Evolutionary conservation across 2,888 invertebrate species (phyloP).

Genomic region (Philaethria dido): DNA sequence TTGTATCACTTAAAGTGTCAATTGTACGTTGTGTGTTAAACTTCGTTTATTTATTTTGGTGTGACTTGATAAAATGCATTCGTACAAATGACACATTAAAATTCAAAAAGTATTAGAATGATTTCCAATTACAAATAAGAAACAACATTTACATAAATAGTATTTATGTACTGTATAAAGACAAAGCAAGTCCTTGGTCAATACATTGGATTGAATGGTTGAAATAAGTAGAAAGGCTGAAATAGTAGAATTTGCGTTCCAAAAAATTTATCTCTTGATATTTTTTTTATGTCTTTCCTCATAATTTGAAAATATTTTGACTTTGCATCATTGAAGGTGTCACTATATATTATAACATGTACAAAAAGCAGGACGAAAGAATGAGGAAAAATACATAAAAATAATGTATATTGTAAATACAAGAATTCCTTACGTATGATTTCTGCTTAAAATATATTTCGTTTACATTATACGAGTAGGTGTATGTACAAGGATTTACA

Average conservation of each 20-base stretch:
- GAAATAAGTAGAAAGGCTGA: background rate
- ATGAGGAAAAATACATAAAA: slow-evolving; percentile 37
- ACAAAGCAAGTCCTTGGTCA: slow-evolving; percentile 25
- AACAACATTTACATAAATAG: too few relatives aligned
- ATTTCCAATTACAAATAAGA: too few relatives aligned
- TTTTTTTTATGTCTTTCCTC: background rate
- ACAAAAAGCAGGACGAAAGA: slow-evolving; percentile 32
- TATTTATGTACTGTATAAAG: too few relatives aligned
- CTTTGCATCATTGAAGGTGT: background rate
- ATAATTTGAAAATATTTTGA: background rate
- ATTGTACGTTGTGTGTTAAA: too few relatives aligned
- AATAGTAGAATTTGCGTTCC: too few relatives aligned
- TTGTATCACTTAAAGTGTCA: too few relatives aligned
- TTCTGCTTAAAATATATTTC: slow-evolving; percentile 12
- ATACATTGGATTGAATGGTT: slow-evolving; percentile 25
- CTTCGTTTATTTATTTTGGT: too few relatives aligned
- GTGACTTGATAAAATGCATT: too few relatives aligned
- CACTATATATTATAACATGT: slow-evolving; percentile 24
- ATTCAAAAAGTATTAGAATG: too few relatives aligned
- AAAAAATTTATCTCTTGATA: background rate
- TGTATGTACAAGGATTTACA: slow-evolving; percentile 1
- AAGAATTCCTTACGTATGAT: background rate
- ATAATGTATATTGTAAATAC: slow-evolving; percentile 1
- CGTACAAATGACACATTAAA: too few relatives aligned
- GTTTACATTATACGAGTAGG: background rate